Conservation (phyloP, 2,888 invertebrate genomes). For the Hirtodrosophila confusa region DNA sequence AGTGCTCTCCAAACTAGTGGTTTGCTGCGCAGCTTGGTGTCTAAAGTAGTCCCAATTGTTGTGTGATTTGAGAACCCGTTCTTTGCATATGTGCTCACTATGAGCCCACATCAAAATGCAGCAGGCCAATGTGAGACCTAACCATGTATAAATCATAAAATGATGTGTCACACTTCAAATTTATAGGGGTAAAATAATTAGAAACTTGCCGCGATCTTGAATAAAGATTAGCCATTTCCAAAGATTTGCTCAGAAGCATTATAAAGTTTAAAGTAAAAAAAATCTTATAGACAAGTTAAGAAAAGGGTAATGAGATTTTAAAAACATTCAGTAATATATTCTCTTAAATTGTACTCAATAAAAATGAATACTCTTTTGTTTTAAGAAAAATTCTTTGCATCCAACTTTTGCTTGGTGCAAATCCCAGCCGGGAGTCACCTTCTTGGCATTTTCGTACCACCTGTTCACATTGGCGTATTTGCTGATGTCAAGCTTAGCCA, state of each 20-base stretch:
- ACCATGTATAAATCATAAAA: slow-evolving; percentile 19
- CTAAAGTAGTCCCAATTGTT: no score
- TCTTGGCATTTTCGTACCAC: slow-evolving; percentile 87
- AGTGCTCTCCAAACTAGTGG: no score
- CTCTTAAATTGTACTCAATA: slow-evolving; percentile 55
- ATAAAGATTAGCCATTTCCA: slow-evolving; percentile 8
- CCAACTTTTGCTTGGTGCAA: slow-evolving; percentile 27
- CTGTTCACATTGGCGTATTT: slow-evolving; percentile 88
- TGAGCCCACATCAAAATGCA: background rate
- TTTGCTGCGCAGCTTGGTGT: no score
- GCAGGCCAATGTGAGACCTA: background rate
- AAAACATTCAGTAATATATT: background rate
- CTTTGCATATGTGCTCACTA: background rate
- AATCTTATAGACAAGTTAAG: slow-evolving; percentile 1
- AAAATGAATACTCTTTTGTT: slow-evolving; percentile 65
- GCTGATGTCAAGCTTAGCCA: slow-evolving; percentile 87
- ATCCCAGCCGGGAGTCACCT: slow-evolving; percentile 86
- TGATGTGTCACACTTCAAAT: background rate
- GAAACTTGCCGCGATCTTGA: slow-evolving; percentile 4
- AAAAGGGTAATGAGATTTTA: slow-evolving; percentile 7
- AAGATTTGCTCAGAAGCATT: background rate
- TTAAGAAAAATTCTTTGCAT: slow-evolving; percentile 18
- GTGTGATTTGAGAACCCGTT: background rate
- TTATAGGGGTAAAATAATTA: slow-evolving; percentile 2
- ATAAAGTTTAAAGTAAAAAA: background rate